Evolutionary conservation across 2,888 invertebrate species (phyloP).

Genomic region (Morpho helenor): DNA sequence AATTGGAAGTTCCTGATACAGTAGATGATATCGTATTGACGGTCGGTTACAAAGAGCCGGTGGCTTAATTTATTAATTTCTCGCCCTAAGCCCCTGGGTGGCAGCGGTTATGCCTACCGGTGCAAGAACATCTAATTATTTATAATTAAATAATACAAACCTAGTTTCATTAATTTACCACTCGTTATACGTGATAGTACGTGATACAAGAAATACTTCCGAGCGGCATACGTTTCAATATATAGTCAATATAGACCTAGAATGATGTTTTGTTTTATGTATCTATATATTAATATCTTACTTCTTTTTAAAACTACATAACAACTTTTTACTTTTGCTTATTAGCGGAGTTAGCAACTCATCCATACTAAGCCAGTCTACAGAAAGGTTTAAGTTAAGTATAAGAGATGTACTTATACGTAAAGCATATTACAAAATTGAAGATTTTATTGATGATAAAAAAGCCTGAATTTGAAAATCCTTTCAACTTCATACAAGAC

Average conservation of each 20-base stretch:
- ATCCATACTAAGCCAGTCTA: too few species aligned
- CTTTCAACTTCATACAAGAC: too few species aligned
- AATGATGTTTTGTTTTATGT: background rate
- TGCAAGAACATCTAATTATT: slow-evolving; percentile 54
- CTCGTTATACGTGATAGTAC: slow-evolving; percentile 6
- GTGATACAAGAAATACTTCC: slow-evolving; percentile 10
- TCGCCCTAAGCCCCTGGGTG: slow-evolving; percentile 46
- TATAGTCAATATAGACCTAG: slow-evolving; percentile 3
- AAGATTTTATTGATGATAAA: too few species aligned
- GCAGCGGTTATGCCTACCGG: slow-evolving; percentile 33
- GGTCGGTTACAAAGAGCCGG: slow-evolving; percentile 29
- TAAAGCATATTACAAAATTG: too few species aligned
- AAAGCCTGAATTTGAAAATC: too few species aligned
- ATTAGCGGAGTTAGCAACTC: too few species aligned
- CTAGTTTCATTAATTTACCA: slow-evolving; percentile 24
- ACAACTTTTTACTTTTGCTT: too few species aligned
- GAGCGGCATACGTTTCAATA: slow-evolving; percentile 17
- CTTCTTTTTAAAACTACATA: too few species aligned
- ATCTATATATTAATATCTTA: too few species aligned
- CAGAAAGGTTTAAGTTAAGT: too few species aligned
- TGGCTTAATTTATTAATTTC: slow-evolving; percentile 45
- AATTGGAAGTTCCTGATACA: slow-evolving; percentile 58
- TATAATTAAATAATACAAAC: slow-evolving; percentile 41
- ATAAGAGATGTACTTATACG: too few species aligned
- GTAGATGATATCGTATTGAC: slow-evolving; percentile 40